Evolutionary conservation across 2,888 invertebrate genomes (phyloP).

Genomic region (Steromphala cineraria): DNA sequence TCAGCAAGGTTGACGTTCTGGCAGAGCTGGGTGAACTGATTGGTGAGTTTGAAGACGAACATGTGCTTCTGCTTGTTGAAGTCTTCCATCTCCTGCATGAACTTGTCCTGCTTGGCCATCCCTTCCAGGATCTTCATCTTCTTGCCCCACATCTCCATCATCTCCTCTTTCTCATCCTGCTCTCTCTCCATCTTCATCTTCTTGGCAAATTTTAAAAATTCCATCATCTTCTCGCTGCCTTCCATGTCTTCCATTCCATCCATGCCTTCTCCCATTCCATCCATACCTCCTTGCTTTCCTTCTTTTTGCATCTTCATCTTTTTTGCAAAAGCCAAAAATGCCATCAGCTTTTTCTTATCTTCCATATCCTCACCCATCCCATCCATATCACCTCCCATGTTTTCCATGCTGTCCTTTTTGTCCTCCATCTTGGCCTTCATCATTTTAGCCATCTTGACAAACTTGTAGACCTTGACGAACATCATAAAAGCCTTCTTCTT

Average conservation of each 20-base stretch:
- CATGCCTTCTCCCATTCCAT: not conserved
- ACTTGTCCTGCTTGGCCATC: not conserved
- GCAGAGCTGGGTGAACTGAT: not conserved
- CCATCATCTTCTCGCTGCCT: not conserved
- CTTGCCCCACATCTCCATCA: not conserved
- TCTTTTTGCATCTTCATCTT: not conserved
- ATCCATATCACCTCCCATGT: not conserved
- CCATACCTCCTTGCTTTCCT: not conserved
- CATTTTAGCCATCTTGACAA: not conserved
- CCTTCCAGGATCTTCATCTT: not conserved
- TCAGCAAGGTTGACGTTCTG: not conserved
- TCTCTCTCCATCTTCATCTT: not conserved
- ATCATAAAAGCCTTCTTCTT: not conserved
- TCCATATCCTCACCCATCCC: not conserved
- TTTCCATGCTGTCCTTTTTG: not conserved
- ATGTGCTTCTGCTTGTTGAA: not conserved
- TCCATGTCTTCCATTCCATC: not conserved
- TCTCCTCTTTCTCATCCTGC: not conserved
- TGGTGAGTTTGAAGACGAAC: not conserved
- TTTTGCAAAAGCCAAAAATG: not conserved
- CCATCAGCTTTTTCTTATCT: not conserved
- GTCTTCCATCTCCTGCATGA: not conserved
- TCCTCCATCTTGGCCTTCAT: no score
- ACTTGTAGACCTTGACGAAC: not conserved
- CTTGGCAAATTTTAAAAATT: not conserved